A percentile compares a stretch with the other conserved stretches of the same genome.
Conservation (phyloP, 2,797 vertebrate species). For the Pseudochirops cupreus region DNA sequence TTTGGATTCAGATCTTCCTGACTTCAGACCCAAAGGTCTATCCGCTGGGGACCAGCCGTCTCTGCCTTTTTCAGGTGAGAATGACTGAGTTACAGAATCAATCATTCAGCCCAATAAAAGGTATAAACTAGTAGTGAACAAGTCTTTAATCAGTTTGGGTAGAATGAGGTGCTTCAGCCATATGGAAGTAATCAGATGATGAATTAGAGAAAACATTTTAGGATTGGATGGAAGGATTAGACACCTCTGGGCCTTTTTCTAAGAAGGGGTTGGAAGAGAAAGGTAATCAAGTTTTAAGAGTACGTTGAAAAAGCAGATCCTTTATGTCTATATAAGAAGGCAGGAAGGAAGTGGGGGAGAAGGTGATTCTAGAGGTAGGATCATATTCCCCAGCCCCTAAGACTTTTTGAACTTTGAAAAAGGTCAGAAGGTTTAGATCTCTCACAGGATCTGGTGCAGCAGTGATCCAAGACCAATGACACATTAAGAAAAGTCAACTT, state of each 20-base stretch:
- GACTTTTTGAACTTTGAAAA: neutral
- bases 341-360: neutral
- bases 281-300: neutral
- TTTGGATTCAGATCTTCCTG: neutral
- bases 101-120: neutral
- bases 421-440: neutral
- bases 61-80: neutral
- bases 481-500: neutral
- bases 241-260: neutral
- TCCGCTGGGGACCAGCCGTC: neutral
- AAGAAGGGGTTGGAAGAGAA: neutral
- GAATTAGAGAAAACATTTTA: neutral
- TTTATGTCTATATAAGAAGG: neutral
- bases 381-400: neutral
- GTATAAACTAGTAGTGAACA: neutral
- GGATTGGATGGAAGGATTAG: neutral
- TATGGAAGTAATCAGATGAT: neutral
- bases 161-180: neutral
- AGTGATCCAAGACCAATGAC: neutral
- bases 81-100: neutral
- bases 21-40: neutral
- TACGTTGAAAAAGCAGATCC: neutral
- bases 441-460: neutral
- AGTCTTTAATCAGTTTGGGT: neutral
- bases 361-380: neutral